These are phyloP conservation scores for Takifugu bimaculatus DNA, from an alignment of 2,113 vertebrate genomes.

Conservation along the genomic window DNA sequence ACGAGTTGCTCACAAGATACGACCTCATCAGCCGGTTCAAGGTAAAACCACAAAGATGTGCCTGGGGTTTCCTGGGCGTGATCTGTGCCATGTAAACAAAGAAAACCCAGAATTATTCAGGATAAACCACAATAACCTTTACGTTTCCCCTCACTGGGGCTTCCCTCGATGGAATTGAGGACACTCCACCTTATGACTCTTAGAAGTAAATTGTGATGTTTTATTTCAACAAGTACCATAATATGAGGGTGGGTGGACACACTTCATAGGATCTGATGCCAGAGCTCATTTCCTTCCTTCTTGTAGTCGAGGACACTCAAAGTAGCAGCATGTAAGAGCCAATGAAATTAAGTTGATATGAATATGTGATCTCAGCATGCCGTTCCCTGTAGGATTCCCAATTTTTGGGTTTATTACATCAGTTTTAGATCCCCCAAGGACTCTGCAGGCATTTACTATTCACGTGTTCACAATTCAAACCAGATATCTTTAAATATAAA, in stretches of 20 bases:
- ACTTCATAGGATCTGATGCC: conserved; percentile 17
- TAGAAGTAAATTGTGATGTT: conserved; percentile 5
- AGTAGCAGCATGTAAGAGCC: conserved; percentile 31
- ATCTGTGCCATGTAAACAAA: conserved; percentile 3
- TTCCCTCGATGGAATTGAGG: conserved; percentile 6
- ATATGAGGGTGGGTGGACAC: conserved; percentile 4
- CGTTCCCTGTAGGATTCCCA: conserved; percentile 16
- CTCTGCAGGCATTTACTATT: conserved; percentile 6
- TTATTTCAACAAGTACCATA: conserved; percentile 18
- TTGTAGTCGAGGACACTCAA: conserved; percentile 24
- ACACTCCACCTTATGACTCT: not conserved
- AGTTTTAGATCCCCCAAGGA: conserved; percentile 8
- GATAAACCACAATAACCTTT: conserved; percentile 1
- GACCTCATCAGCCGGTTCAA: conserved; percentile 97
- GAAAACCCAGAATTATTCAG: conserved; percentile 1
- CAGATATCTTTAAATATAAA: too few relatives aligned
- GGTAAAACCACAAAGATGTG: conserved; percentile 70
- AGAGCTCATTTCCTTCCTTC: conserved; percentile 20
- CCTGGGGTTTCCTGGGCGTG: not conserved
- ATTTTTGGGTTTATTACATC: conserved; percentile 29
- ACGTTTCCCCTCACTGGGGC: not conserved
- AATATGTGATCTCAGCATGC: conserved; percentile 23
- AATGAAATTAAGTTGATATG: conserved; percentile 28
- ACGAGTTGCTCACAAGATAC: conserved; percentile 95
- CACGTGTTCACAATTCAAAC: conserved; percentile 14